These are phyloP conservation scores for Eilema sororculum DNA, from an alignment of 2,888 invertebrate species.

Conservation along the genomic window DNA sequence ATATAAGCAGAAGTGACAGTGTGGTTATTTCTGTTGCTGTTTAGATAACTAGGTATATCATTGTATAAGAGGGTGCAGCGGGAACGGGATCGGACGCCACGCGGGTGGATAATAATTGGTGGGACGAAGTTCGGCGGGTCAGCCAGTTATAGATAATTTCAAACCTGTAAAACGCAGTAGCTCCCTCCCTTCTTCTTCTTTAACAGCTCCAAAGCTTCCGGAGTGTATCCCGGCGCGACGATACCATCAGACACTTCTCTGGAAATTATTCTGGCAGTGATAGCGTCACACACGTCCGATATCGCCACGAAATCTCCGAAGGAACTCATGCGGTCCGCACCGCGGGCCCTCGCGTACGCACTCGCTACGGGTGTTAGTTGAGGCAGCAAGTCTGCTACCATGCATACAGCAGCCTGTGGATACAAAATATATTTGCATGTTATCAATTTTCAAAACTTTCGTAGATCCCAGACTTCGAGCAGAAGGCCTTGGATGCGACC, in stretches of 20 bases:
- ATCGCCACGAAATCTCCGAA: constrained; percentile 99
- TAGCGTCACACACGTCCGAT: constrained; percentile 95
- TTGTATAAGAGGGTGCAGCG: too few relatives aligned
- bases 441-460: too few relatives aligned
- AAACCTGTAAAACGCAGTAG: constrained; percentile 94
- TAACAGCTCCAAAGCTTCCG: constrained; percentile 93
- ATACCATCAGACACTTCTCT: constrained; percentile 99
- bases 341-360: constrained; percentile 98
- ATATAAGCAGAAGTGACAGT: too few relatives aligned
- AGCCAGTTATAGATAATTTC: background rate
- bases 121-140: too few relatives aligned
- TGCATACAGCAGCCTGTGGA: constrained; percentile 94
- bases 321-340: constrained; percentile 99
- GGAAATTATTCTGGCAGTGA: constrained; percentile 97
- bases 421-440: background rate
- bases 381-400: constrained; percentile 94
- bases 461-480: too few relatives aligned
- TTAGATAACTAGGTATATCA: too few relatives aligned
- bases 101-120: too few relatives aligned
- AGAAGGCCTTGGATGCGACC: too few relatives aligned
- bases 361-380: constrained; percentile 93
- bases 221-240: constrained; percentile 96
- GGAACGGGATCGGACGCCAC: too few relatives aligned
- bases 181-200: constrained; percentile 97
- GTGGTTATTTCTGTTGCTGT: too few relatives aligned